Evolutionary conservation across 2,888 invertebrate genomes (phyloP).

Genomic region (Brachyopa scutellaris): DNA sequence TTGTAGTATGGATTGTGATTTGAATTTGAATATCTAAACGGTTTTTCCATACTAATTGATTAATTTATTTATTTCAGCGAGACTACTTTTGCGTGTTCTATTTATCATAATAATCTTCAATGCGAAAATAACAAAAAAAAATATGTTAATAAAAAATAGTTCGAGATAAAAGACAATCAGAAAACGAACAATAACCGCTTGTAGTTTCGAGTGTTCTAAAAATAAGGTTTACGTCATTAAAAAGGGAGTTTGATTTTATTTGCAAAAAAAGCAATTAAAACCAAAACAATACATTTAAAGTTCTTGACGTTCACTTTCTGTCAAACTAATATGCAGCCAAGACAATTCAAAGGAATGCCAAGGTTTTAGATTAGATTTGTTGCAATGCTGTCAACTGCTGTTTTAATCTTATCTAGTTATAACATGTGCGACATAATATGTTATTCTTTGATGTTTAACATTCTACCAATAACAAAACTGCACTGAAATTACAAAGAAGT

Average conservation of each 20-base stretch:
- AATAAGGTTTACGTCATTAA: constrained; percentile 48
- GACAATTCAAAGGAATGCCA: not conserved
- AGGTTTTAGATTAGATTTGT: not conserved
- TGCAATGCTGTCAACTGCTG: constrained; percentile 1
- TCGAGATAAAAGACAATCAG: not conserved
- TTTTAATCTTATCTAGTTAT: constrained; percentile 8
- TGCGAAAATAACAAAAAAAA: constrained; percentile 4
- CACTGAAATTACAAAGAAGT: too few species aligned
- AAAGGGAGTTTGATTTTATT: constrained; percentile 23
- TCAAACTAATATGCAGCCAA: too few species aligned
- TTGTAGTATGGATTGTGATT: constrained; percentile 8
- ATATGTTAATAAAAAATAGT: constrained; percentile 34
- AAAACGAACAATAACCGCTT: not conserved
- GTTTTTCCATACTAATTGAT: constrained; percentile 2
- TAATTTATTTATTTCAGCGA: constrained; percentile 10
- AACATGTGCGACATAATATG: too few species aligned
- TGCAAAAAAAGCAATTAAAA: not conserved
- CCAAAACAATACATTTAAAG: not conserved
- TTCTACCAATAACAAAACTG: too few species aligned
- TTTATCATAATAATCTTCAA: constrained; percentile 48
- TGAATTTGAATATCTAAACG: constrained; percentile 20
- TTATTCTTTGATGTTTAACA: too few species aligned
- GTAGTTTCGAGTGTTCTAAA: constrained; percentile 18
- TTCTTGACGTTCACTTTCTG: not conserved
- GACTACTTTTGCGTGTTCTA: constrained; percentile 4